phyloP scores from a whole-genome alignment of 1,140 invertebrate species.

The Bicyclus anynana region DNA sequence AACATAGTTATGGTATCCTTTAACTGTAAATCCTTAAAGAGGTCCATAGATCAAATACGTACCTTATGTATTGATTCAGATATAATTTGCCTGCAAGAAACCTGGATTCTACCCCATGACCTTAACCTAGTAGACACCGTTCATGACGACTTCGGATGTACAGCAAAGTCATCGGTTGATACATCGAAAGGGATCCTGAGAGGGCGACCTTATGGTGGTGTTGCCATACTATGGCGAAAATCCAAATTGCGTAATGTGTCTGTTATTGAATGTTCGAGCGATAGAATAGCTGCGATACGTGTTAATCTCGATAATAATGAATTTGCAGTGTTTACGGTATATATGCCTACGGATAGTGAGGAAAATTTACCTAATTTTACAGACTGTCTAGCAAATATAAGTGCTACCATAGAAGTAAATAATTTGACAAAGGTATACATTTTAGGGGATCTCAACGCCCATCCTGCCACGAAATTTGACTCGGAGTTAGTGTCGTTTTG shows the following conservation, averaged over 20 bases:
- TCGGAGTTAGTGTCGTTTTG: not conserved
- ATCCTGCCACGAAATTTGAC: not conserved
- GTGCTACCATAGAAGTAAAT: constrained; percentile 1
- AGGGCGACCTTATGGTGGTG: constrained; percentile 12
- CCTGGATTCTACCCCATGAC: not conserved
- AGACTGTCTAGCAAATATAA: constrained; percentile 1
- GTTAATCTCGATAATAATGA: not conserved
- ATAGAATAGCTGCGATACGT: not conserved
- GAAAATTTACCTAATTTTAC: not conserved
- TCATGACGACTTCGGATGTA: constrained; percentile 3
- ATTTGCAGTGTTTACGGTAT: not conserved
- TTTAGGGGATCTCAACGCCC: too few species aligned
- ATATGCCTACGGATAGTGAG: constrained; percentile 5
- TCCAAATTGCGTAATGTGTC: not conserved
- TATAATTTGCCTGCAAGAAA: too few species aligned
- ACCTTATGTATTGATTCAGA: too few species aligned
- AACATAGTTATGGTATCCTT: too few species aligned
- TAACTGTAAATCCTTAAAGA: too few species aligned
- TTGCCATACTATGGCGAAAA: constrained; percentile 11
- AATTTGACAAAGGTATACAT: not conserved
- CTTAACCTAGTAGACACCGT: constrained; percentile 1
- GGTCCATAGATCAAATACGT: too few species aligned
- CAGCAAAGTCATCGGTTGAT: constrained; percentile 13
- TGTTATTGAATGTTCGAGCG: not conserved
- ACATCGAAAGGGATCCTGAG: constrained; percentile 5